Percentiles rank a stretch among this genome's conserved stretches.
These are phyloP conservation scores for Monopterus albus DNA, from an alignment of 2,113 vertebrate genomes.

Conservation along the genomic window DNA sequence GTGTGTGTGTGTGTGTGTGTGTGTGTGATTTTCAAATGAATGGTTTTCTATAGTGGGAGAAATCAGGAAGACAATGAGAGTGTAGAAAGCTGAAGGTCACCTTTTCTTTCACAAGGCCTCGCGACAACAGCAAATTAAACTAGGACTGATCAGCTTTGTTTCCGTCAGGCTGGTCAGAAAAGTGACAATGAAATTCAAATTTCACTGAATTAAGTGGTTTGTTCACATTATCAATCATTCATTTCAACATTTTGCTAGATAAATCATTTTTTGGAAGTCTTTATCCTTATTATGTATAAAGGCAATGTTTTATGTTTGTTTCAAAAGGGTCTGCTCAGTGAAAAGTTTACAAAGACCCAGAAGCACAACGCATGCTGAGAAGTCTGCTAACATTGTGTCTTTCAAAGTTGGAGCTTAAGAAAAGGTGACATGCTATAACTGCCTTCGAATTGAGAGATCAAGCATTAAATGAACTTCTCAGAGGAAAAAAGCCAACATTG, in stretches of 20 bases:
- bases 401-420: background rate
- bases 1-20: conserved; percentile 34
- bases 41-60: conserved; percentile 57
- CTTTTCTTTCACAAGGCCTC: conserved; percentile 71
- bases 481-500: background rate
- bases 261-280: background rate
- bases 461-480: conserved; percentile 5
- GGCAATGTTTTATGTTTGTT: background rate
- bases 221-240: conserved; percentile 53
- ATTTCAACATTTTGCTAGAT: conserved; percentile 21
- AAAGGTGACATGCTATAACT: background rate
- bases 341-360: conserved; percentile 7
- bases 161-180: conserved; percentile 80
- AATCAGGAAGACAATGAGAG: conserved; percentile 75
- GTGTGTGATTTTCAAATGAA: conserved; percentile 46
- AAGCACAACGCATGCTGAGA: background rate
- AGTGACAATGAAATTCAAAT: conserved; percentile 69
- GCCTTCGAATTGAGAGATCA: conserved; percentile 1
- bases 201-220: conserved; percentile 27
- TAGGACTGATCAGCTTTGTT: conserved; percentile 73
- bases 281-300: conserved; percentile 1
- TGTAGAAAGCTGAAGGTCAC: conserved; percentile 76
- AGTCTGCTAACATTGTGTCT: background rate
- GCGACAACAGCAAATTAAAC: conserved; percentile 75
- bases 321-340: conserved; percentile 11